phyloP scores from a whole-genome alignment of 64 coral and sea anemone species.

The Stylophora pistillata region DNA sequence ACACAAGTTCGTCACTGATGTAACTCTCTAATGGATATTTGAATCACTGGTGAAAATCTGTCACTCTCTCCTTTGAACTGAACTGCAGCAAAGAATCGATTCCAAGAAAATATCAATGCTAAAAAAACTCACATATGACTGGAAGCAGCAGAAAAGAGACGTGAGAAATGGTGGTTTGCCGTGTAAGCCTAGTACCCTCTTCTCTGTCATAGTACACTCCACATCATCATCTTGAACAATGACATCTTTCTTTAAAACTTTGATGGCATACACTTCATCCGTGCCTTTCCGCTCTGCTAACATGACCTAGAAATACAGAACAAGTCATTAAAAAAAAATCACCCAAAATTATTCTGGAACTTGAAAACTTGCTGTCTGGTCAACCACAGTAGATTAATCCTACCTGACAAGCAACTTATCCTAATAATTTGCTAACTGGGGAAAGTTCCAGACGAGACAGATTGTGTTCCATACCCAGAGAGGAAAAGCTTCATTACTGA shows the following conservation, averaged over 20 bases:
- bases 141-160: constrained; percentile 95
- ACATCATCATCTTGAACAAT: constrained; percentile 99
- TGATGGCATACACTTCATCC: constrained; percentile 97
- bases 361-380: neutral
- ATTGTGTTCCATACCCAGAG: too few relatives aligned
- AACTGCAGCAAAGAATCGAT: too few relatives aligned
- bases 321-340: neutral
- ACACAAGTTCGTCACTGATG: too few relatives aligned
- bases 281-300: constrained; percentile 84
- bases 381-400: neutral
- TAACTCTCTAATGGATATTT: too few relatives aligned
- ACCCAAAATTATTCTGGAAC: neutral
- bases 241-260: constrained; percentile 97
- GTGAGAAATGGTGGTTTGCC: constrained; percentile 95
- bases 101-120: neutral
- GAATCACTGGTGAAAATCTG: too few relatives aligned
- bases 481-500: too few relatives aligned
- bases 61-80: too few relatives aligned
- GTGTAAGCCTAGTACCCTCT: constrained; percentile 82
- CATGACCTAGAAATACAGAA: constrained; percentile 74
- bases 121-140: constrained; percentile 64
- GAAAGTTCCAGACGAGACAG: too few relatives aligned
- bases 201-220: constrained; percentile 98
- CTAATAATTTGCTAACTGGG: too few relatives aligned
- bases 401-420: too few relatives aligned